Base-by-base conservation (phyloP, 2,888 invertebrate genomes). In the Nowickia ferox region DNA sequence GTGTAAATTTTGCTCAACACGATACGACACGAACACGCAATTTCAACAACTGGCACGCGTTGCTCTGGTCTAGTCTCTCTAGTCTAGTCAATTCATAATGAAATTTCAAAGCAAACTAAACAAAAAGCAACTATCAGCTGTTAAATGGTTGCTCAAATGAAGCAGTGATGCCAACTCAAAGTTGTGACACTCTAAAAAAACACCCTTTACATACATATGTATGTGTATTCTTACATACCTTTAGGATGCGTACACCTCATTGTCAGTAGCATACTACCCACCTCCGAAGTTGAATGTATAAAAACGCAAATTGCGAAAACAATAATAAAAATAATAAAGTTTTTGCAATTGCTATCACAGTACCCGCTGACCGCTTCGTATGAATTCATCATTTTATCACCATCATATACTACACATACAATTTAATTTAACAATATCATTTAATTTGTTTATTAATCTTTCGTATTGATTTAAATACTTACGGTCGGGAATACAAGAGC, bases 271-370 rank as follows among this genome's bases (percentile, higher is more conserved):
- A 98, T 97, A 69, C 97, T 96, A 82, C 98, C 98, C 68, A 98
- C 98, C 93, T 98, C 98, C 46, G 97, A 97, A 75, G 97, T 98
- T 86, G 98, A 97, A 93, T 98, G 98, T 89, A 97, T 96, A 93
- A 98, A 97, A 92, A 98, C 98, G 91, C 97, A 95, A 88, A 96
- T 94, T 15, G 97, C 97, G 93, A 98, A 98, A 80, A 98, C 94
- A 91, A 94, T 92, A 93, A 96, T 95, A 93, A 98, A 98, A 90
- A 95, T 94, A 92, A 96, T 95, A 91, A 97, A 96, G 92, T 95
- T 96, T 89, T 94, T 94, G 93, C 97, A 98, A 88, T 96, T 94
- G 57, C 95, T 95, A 89, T 96, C 95, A 93, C 98, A 98, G 93
- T 96, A 96, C 84, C 97, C 97, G 87, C 95, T 95, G 84, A 95